Evolutionary conservation across 2,888 invertebrate species (phyloP).

Genomic region (Megalurothrips usitatus): DNA sequence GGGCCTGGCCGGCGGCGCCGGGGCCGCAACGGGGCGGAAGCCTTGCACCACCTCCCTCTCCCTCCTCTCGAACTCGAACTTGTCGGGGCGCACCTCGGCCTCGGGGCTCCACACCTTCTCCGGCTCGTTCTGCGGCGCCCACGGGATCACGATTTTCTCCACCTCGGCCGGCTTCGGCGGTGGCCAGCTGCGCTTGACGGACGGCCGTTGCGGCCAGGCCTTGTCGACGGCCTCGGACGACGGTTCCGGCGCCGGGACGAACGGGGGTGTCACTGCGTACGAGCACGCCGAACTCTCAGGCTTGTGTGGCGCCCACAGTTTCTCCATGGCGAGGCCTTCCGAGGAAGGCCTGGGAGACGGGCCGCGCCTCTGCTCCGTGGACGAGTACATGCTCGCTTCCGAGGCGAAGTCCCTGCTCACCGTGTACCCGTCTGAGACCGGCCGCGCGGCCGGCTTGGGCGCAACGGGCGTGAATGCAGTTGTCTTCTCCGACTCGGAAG

Average conservation of each 20-base stretch:
- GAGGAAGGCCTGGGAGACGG: constrained; percentile 56
- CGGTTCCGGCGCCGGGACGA: neutral
- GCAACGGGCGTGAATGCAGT: neutral
- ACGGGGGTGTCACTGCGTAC: constrained; percentile 1
- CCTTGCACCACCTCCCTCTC: neutral
- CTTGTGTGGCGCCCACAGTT: constrained; percentile 54
- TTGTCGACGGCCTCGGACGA: constrained; percentile 46
- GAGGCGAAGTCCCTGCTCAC: constrained; percentile 23
- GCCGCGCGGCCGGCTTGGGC: neutral
- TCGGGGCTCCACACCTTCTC: constrained; percentile 16
- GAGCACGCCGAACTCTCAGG: constrained; percentile 25
- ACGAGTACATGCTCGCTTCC: constrained; percentile 28
- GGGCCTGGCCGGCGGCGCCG: neutral
- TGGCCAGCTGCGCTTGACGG: constrained; percentile 52
- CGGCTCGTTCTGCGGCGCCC: constrained; percentile 38
- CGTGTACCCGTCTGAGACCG: constrained; percentile 24
- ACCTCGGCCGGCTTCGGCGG: constrained; percentile 45
- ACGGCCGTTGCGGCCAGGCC: constrained; percentile 43
- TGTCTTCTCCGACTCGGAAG: constrained; percentile 30
- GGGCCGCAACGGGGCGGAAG: constrained; percentile 2
- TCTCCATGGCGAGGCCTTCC: constrained; percentile 63
- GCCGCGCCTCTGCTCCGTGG: constrained; percentile 37
- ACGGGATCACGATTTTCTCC: constrained; percentile 42
- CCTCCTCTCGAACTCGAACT: constrained; percentile 10
- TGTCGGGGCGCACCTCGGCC: neutral